phyloP scores from a whole-genome alignment of 2,113 vertebrate species.

The Odobenus rosmarus region DNA sequence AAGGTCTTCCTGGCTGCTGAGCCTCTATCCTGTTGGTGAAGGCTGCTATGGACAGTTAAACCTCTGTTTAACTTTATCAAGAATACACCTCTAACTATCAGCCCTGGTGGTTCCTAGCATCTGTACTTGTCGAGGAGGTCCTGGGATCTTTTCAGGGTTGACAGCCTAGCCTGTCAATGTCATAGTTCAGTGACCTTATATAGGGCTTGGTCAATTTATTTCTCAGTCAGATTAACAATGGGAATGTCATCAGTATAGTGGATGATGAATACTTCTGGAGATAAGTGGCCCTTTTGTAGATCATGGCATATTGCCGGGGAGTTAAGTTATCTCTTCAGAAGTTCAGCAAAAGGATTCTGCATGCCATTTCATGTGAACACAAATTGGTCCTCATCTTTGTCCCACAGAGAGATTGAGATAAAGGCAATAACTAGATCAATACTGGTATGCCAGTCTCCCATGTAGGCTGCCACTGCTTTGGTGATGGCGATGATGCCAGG shows the following conservation, averaged over 20 bases:
- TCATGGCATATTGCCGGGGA: neutral
- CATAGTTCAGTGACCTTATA: neutral
- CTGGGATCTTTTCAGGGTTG: neutral
- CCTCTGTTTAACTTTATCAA: neutral
- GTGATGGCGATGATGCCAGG: neutral
- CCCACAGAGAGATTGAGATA: neutral
- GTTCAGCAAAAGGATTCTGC: neutral
- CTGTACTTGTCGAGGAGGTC: neutral
- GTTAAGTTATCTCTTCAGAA: neutral
- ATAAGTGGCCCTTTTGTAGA: neutral
- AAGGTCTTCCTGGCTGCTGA: neutral
- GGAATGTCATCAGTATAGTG: neutral
- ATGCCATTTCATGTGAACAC: neutral
- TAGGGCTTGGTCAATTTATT: neutral
- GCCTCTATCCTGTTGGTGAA: neutral
- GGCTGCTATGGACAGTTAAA: neutral
- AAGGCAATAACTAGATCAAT: neutral
- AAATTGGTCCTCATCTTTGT: neutral
- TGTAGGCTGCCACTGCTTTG: too few relatives aligned
- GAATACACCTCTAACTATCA: neutral
- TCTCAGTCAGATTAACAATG: neutral
- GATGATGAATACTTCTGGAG: neutral
- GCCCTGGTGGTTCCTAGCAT: neutral
- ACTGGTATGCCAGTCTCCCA: neutral
- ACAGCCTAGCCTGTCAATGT: neutral